Base-by-base conservation (phyloP, 2,888 invertebrate species). In the Anarsia innoxiella region DNA sequence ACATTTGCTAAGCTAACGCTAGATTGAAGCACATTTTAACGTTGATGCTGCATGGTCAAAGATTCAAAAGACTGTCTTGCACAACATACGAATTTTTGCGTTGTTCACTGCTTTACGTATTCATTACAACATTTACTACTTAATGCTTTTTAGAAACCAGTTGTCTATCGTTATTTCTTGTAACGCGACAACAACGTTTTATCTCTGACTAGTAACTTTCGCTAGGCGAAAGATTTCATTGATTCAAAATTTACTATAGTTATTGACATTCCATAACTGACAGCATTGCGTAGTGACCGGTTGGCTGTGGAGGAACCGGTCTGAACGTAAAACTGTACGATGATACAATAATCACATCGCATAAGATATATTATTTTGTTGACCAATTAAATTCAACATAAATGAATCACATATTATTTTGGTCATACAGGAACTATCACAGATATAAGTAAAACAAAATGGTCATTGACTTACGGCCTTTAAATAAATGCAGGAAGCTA, bases 401-500 rank as follows among this genome's bases (percentile, higher is more conserved):
- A 6, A 19, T n/a, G 29, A 28, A 13, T 13, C 2, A 29, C 13
- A 5, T n/a, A 15, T 11, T 14, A 31, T 23, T 35, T 29, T 12
- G 35, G 31, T 12, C 37, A 25, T 15, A 27, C 35, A 40, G 34
- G 38, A 38, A 37, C 39, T 29, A 19, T n/a, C 12, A 9, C 1
- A 36, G 40, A 31, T 40, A 43, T 38, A 46, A 45, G 42, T 40
- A 40, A 55, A 46, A 47, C 46, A 47, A 47, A 49, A 45, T 59
- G 65, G 65, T 62, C 66, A 60, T 59, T 62, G 68, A 69, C 69
- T 65, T 62, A 52, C 48, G 54, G 51, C 56, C 59, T 63, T 59
- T 63, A 67, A 64, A 67, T 62, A 62, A 60, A 67, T 60, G 56
- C 52, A 73, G 74, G 74, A 76, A 77, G 71, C 59, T 57, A 64